Base-by-base conservation (phyloP, 2,113 vertebrate genomes). In the Rana temporaria region DNA sequence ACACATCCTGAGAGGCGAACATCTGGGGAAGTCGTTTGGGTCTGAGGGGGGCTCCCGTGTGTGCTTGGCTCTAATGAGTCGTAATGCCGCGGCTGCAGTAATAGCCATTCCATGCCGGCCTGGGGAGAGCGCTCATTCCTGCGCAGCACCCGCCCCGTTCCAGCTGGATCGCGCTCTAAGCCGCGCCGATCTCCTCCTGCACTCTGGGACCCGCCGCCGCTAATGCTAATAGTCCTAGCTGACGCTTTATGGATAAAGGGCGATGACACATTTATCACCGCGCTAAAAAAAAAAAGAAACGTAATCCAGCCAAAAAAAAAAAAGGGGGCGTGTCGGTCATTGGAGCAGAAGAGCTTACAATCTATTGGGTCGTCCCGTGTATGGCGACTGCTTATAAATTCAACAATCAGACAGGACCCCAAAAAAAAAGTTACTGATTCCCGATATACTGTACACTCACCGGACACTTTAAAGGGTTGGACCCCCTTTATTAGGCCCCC, bases 21-120 rank as follows among this genome's bases (percentile, higher is more conserved):
- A 99, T 98, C 96, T 98, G 98, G 94, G 93, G 93, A 97, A 97
- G 94, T 95, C 90, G 65, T 98, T 96, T 93, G 85, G 86, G 85
- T 87, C 85, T 92, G 92, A 93, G 90, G 81, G 75, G 93, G 90
- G 87, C 94, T 95, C 95, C 94, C 84, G 70, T 88, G 91, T 84
- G 24, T 93, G 90, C 90, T 90, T 92, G 92, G 91, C 91, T 96
- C 95, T 95, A 97, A 96, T 97, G 96, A 97, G 91, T 96, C 95
- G 95, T 96, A 94, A 91, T 97, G 90, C 95, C 95, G 93, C 92
- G 26, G 91, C 89, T 89, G 87, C 89, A 93, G 89, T 96, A 96
- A 95, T 94, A 93, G 91, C 92, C 92, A 96, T 93, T 93, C 93
- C 93, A 95, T 93, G 89, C 90, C 6, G 57, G 85, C 77, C 77